phyloP scores from a whole-genome alignment of 2,797 vertebrate genomes.

The Syngnathus rostellatus region DNA sequence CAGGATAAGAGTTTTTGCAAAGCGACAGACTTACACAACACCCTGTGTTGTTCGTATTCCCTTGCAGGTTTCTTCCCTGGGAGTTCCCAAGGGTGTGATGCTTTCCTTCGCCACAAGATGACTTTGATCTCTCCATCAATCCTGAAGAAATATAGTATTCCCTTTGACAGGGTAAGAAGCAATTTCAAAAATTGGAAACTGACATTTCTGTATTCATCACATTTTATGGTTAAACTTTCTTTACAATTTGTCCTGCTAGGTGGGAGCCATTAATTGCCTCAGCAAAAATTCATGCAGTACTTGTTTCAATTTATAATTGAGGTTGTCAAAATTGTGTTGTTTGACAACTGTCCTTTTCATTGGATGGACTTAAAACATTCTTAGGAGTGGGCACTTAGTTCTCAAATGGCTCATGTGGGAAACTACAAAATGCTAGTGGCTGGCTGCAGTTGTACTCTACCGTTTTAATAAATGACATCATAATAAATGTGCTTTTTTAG shows the following conservation, averaged over 20 bases:
- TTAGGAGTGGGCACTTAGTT: background rate
- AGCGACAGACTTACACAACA: too few species aligned
- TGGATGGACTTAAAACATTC: background rate
- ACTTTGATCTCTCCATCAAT: conserved; percentile 96
- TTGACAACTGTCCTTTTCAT: background rate
- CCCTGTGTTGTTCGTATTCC: background rate
- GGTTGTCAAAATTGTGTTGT: too few species aligned
- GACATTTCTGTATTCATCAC: conserved; percentile 4
- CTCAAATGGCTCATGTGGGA: background rate
- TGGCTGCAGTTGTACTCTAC: too few species aligned
- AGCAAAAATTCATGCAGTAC: too few species aligned
- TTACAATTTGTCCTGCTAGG: background rate
- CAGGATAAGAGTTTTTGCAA: too few species aligned
- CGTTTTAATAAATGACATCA: too few species aligned
- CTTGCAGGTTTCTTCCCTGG: conserved; percentile 89
- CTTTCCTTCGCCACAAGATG: conserved; percentile 98
- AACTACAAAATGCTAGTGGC: too few species aligned
- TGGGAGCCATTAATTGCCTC: background rate
- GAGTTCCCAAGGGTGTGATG: conserved; percentile 94
- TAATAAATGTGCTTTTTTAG: too few species aligned
- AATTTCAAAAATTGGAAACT: background rate
- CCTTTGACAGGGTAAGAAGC: conserved; percentile 87
- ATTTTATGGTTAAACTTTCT: background rate
- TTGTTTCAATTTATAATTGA: too few species aligned
- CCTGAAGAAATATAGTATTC: conserved; percentile 94